Percentiles rank a stretch among this genome's conserved stretches.
Evolutionary conservation across 2,888 invertebrate genomes (phyloP).

Genomic region (Papilio gigon): DNA sequence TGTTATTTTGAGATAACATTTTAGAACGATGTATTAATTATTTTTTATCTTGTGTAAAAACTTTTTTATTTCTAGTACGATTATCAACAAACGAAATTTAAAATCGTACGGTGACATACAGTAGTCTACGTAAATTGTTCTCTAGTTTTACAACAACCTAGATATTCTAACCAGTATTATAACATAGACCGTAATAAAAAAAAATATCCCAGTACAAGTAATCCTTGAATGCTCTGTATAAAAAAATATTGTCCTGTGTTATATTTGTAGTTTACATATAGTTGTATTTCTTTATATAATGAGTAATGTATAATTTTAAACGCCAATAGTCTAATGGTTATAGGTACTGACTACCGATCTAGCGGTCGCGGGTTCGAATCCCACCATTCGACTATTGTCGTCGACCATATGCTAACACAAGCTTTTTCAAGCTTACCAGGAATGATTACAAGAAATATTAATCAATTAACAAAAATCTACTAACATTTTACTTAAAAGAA

Average conservation of each 20-base stretch:
- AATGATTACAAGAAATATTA: no score
- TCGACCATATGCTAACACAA: no score
- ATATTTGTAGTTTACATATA: not conserved
- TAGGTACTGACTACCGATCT: no score
- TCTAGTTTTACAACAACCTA: not conserved
- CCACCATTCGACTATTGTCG: no score
- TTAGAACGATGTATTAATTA: constrained; percentile 13
- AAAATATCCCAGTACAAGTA: not conserved
- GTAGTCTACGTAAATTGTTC: no score
- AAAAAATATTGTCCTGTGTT: not conserved
- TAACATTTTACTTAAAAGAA: no score
- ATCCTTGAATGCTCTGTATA: not conserved
- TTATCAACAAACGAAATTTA: not conserved
- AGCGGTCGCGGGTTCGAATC: no score
- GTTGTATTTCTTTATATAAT: constrained; percentile 3
- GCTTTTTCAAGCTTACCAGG: no score
- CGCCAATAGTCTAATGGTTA: no score
- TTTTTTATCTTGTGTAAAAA: constrained; percentile 3
- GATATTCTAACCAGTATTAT: not conserved
- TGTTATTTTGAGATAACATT: constrained; percentile 26
- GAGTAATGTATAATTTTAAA: no score
- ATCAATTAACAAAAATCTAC: no score
- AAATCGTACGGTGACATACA: no score
- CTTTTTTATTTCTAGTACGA: not conserved
- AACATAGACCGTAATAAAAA: not conserved